A percentile compares a stretch with the other conserved stretches of the same genome.
Evolutionary conservation across 2,797 vertebrate genomes (phyloP).

Genomic region (Orestias chungarensis): DNA sequence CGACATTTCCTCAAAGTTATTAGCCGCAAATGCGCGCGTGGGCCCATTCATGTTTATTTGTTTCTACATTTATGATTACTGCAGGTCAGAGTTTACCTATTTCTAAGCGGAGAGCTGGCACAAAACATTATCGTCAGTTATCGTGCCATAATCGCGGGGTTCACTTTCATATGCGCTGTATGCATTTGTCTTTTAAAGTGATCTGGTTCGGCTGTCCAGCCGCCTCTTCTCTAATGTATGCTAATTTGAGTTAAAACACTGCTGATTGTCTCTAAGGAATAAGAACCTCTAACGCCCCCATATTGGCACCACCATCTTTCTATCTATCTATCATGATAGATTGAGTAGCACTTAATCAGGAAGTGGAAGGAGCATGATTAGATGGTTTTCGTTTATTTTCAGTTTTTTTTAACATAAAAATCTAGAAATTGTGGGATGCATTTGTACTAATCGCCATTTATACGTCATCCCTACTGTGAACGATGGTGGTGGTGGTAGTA

Average conservation of each 20-base stretch:
- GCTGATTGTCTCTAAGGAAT: constrained; percentile 52
- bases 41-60: constrained; percentile 19
- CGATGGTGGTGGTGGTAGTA: not conserved
- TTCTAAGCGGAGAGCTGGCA: constrained; percentile 64
- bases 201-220: constrained; percentile 65
- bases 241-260: constrained; percentile 77
- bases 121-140: constrained; percentile 74
- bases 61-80: constrained; percentile 61
- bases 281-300: not conserved
- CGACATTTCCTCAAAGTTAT: constrained; percentile 51
- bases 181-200: constrained; percentile 76
- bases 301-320: too few species aligned
- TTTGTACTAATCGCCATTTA: too few species aligned
- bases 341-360: too few species aligned
- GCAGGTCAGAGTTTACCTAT: constrained; percentile 52
- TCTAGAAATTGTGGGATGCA: too few species aligned
- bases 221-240: constrained; percentile 73
- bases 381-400: too few species aligned
- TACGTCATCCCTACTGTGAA: not conserved
- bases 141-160: constrained; percentile 73
- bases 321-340: too few species aligned
- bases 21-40: constrained; percentile 18
- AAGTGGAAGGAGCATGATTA: too few species aligned
- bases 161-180: constrained; percentile 64
- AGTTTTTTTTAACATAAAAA: too few species aligned